A percentile compares a stretch with the other conserved stretches of the same genome.
Evolutionary conservation across 2,113 vertebrate genomes (phyloP).

Genomic region (Butorides virescens): DNA sequence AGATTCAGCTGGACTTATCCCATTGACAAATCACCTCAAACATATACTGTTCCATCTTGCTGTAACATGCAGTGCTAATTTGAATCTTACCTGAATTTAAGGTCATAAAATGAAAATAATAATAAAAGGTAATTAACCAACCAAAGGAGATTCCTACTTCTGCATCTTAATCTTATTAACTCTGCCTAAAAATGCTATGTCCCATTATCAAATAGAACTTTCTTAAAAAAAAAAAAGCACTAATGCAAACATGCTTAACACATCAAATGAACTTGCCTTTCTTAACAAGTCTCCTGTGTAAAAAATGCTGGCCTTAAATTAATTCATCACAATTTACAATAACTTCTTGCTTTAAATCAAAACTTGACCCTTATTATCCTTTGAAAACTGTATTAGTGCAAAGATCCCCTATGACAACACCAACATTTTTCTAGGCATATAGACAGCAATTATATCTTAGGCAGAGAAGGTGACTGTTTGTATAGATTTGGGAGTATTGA

Average conservation of each 20-base stretch:
- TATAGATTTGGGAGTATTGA: background rate
- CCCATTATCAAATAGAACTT: background rate
- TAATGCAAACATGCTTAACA: background rate
- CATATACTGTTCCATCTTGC: rapidly evolving
- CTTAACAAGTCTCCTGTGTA: background rate
- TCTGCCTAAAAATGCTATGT: background rate
- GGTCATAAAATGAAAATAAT: background rate
- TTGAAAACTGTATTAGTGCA: background rate
- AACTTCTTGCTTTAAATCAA: background rate
- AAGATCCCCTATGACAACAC: background rate
- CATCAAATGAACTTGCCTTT: background rate
- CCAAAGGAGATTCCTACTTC: background rate
- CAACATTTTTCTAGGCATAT: background rate
- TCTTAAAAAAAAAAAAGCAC: background rate
- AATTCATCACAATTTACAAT: background rate
- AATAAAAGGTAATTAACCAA: background rate
- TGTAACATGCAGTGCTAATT: background rate
- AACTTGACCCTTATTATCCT: background rate
- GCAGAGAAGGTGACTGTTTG: background rate
- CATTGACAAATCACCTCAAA: background rate
- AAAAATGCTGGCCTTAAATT: background rate
- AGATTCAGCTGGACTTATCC: background rate
- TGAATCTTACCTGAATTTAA: background rate
- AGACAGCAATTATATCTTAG: background rate
- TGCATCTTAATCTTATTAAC: background rate